Percentiles rank a stretch among this genome's conserved stretches.
These are phyloP conservation scores for Menidia beryllina DNA, from an alignment of 2,113 vertebrate species.

Conservation along the genomic window DNA sequence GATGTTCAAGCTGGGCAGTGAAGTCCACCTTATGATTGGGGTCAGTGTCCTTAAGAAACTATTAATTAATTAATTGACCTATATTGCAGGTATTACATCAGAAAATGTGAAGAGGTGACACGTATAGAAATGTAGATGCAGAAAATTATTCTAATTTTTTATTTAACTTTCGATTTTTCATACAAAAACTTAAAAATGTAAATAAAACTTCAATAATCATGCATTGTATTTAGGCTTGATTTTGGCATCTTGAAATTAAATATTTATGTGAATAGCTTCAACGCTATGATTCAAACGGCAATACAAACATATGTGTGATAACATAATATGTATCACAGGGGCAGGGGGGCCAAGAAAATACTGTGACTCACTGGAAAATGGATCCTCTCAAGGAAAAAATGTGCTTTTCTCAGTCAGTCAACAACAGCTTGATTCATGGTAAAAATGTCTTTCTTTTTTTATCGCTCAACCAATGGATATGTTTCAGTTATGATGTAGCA, in stretches of 20 bases:
- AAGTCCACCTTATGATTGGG: conserved; percentile 87
- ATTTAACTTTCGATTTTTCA: background rate
- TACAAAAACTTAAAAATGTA: background rate
- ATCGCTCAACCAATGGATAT: background rate
- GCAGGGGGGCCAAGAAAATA: conserved; percentile 85
- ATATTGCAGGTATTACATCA: background rate
- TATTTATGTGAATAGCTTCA: background rate
- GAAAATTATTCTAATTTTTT: too few species aligned
- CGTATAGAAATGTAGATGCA: too few species aligned
- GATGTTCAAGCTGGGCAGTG: conserved; percentile 74
- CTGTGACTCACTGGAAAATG: conserved; percentile 87
- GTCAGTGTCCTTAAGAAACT: conserved; percentile 72
- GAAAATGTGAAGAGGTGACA: background rate
- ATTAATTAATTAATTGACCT: background rate
- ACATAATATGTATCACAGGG: too few species aligned
- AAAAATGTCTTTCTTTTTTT: conserved; percentile 27
- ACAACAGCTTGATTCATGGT: conserved; percentile 88
- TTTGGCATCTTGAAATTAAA: too few species aligned
- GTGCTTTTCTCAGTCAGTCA: conserved; percentile 75
- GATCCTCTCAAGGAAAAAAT: conserved; percentile 76
- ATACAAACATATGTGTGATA: too few species aligned
- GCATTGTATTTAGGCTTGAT: background rate
- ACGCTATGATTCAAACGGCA: background rate
- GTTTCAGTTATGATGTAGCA: background rate
- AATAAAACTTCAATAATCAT: background rate